Percentiles rank a stretch among this genome's conserved stretches.
Conservation (phyloP, 2,113 vertebrate genomes). For the Limnothrissa miodon region DNA sequence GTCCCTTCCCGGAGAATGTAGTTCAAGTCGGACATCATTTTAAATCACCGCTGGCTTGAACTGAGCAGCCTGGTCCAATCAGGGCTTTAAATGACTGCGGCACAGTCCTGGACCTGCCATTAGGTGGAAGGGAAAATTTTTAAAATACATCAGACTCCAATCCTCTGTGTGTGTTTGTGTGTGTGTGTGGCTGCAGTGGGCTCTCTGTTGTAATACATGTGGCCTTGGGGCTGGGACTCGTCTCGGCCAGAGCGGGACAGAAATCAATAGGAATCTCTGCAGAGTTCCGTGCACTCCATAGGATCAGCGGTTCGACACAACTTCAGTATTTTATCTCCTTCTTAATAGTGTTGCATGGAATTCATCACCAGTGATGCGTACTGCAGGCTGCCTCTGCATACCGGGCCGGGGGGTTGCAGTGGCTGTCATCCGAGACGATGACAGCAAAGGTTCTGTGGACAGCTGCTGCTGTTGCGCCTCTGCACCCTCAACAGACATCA, state of each 20-base stretch:
- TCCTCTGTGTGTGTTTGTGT: no score
- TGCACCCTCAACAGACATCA: background rate
- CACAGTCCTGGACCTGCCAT: slow-evolving; percentile 58
- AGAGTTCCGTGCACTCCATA: slow-evolving; percentile 31
- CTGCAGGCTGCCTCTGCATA: background rate
- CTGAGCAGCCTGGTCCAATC: slow-evolving; percentile 56
- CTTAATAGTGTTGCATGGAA: slow-evolving; percentile 32
- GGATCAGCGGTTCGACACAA: slow-evolving; percentile 29
- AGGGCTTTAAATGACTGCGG: slow-evolving; percentile 60
- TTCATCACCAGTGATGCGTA: slow-evolving; percentile 15
- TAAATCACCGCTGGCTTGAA: slow-evolving; percentile 67
- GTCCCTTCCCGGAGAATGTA: slow-evolving; percentile 56
- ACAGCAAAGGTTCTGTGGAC: background rate
- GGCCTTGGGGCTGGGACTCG: slow-evolving; percentile 48
- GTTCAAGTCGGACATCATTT: slow-evolving; percentile 69
- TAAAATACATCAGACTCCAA: slow-evolving; percentile 69
- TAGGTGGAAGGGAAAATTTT: slow-evolving; percentile 62
- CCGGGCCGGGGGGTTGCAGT: background rate
- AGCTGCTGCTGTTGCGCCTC: slow-evolving; percentile 1
- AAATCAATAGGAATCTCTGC: slow-evolving; percentile 54
- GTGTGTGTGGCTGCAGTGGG: slow-evolving; percentile 43
- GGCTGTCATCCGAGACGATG: background rate
- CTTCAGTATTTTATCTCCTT: slow-evolving; percentile 32
- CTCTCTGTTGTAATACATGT: slow-evolving; percentile 59
- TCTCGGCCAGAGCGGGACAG: slow-evolving; percentile 31